Percentiles rank a stretch among this genome's conserved stretches.
These are phyloP conservation scores for Mohoua ochrocephala DNA, from an alignment of 2,113 vertebrate genomes.

Conservation along the genomic window DNA sequence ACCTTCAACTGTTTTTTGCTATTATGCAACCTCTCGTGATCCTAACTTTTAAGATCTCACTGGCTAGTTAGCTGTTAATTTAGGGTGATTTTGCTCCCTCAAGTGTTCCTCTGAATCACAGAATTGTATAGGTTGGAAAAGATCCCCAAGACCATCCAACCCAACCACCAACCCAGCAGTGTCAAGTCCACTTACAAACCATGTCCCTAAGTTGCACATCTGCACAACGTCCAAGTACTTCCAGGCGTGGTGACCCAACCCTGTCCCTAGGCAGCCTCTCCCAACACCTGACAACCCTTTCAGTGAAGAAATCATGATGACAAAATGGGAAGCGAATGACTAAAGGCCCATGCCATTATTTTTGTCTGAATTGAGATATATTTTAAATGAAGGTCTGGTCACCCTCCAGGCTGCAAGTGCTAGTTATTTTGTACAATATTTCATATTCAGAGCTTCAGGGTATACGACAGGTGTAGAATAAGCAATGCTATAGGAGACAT, in stretches of 20 bases:
- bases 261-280: neutral
- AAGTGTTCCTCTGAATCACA: neutral
- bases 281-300: neutral
- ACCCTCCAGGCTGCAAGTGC: neutral
- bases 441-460: neutral
- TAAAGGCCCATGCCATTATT: neutral
- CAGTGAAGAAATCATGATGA: neutral
- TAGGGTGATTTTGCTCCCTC: neutral
- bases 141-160: neutral
- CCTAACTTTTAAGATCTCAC: neutral
- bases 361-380: neutral
- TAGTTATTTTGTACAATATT: neutral
- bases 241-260: neutral
- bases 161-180: neutral
- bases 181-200: neutral
- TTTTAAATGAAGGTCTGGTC: neutral
- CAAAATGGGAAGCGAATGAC: neutral
- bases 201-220: neutral
- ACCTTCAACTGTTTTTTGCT: neutral
- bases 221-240: neutral
- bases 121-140: neutral
- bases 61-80: neutral
- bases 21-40: rapidly evolving
- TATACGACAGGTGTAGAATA: neutral
- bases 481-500: neutral